Evolutionary conservation across 2,113 vertebrate genomes (phyloP).

Genomic region (Leucopternis melanops): DNA sequence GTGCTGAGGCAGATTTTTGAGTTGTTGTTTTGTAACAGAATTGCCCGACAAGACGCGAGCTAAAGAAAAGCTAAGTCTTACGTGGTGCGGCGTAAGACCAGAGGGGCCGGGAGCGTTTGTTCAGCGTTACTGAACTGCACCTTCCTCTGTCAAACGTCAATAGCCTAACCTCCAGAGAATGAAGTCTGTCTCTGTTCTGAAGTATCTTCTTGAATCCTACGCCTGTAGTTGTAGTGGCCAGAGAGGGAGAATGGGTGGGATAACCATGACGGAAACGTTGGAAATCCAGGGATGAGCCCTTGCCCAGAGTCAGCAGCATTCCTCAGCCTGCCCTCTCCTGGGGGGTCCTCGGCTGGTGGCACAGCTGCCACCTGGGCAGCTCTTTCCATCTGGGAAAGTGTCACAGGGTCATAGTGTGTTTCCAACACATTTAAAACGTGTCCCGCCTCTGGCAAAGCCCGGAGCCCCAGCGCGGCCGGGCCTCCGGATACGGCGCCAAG

Average conservation of each 20-base stretch:
- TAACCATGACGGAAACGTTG: rapidly evolving
- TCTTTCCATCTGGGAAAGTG: neutral
- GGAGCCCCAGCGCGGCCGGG: too few relatives aligned
- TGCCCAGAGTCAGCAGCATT: neutral
- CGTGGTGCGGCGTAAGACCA: rapidly evolving
- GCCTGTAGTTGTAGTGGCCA: neutral
- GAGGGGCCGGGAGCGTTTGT: rapidly evolving
- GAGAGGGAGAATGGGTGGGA: neutral
- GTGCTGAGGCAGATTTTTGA: neutral
- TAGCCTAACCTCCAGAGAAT: neutral
- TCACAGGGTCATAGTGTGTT: neutral
- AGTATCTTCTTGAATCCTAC: neutral
- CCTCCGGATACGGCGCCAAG: too few relatives aligned
- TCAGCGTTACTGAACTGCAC: neutral
- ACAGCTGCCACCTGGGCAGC: neutral
- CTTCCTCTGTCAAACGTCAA: neutral
- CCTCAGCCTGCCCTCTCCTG: neutral
- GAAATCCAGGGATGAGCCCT: rapidly evolving
- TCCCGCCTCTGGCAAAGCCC: too few relatives aligned
- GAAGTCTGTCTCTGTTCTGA: neutral
- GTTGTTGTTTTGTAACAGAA: neutral
- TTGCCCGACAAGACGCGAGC: neutral
- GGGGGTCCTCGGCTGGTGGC: neutral
- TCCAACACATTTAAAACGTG: neutral
- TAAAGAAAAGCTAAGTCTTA: neutral